Conservation (phyloP, 2,113 vertebrate species). For the Sylvilagus bachmani region DNA sequence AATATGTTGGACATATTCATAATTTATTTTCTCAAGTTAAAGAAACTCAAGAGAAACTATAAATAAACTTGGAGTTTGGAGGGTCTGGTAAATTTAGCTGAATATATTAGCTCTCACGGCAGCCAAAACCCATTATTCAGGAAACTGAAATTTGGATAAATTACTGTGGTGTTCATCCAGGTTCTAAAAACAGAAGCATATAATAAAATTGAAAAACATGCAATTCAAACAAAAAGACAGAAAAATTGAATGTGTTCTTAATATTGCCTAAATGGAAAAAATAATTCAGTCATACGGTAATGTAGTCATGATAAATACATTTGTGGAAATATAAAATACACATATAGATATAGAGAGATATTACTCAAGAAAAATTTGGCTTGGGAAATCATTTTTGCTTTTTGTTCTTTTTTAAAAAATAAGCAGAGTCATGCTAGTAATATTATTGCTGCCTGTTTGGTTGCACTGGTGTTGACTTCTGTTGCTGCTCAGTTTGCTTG, state of each 20-base stretch:
- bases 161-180: constrained; percentile 48
- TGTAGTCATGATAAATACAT: not conserved
- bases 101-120: constrained; percentile 24
- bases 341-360: not conserved
- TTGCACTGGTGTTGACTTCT: not conserved
- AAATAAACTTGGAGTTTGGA: constrained; percentile 71
- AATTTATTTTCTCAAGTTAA: constrained; percentile 75
- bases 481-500: not conserved
- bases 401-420: not conserved
- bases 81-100: constrained; percentile 61
- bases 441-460: not conserved
- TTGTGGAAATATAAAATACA: not conserved
- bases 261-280: constrained; percentile 3
- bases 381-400: not conserved
- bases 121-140: constrained; percentile 60
- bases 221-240: constrained; percentile 22
- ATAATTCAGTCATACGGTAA: not conserved
- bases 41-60: constrained; percentile 55
- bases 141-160: constrained; percentile 69
- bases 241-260: not conserved
- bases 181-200: constrained; percentile 52
- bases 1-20: constrained; percentile 59
- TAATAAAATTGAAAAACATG: constrained; percentile 15
- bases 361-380: not conserved
- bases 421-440: not conserved